Percentiles rank a stretch among this genome's conserved stretches.
Evolutionary conservation across 1,140 invertebrate species (phyloP).

Genomic region (Platorchestia sp.): DNA sequence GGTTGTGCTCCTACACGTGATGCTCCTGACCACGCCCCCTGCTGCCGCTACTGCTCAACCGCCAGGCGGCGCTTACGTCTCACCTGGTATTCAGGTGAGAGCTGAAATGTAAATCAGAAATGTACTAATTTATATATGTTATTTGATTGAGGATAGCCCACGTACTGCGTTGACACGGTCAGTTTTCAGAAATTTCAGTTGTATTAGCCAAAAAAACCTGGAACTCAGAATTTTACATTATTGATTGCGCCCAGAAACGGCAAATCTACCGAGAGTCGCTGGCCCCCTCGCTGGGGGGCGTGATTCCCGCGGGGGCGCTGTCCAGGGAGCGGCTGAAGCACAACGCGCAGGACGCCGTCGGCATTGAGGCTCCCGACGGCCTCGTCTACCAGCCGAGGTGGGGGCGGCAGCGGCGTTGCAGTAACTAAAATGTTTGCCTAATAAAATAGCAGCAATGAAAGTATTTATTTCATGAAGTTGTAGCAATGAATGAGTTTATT

Average conservation of each 20-base stretch:
- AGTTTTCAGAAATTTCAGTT: no score
- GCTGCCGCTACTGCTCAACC: not conserved
- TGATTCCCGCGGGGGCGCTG: constrained; percentile 57
- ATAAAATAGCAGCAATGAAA: no score
- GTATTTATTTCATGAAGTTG: no score
- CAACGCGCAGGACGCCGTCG: constrained; percentile 56
- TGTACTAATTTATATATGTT: no score
- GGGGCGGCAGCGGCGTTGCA: not conserved
- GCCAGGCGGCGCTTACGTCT: not conserved
- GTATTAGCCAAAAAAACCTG: no score
- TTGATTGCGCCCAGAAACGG: constrained; percentile 40
- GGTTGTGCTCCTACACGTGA: not conserved
- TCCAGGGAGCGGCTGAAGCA: constrained; percentile 55
- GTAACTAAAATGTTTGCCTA: no score
- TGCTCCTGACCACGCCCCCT: not conserved
- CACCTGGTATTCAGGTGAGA: constrained; percentile 24
- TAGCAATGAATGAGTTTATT: no score
- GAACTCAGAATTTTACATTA: not conserved
- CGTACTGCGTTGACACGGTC: no score
- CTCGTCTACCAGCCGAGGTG: constrained; percentile 57
- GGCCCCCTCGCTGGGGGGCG: constrained; percentile 56
- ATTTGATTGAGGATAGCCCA: no score
- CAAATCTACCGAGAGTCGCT: constrained; percentile 61
- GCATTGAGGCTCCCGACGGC: constrained; percentile 58
- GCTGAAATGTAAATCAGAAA: no score